Evolutionary conservation across 1,140 invertebrate genomes (phyloP).

Genomic region (Drosophila oshimai): DNA sequence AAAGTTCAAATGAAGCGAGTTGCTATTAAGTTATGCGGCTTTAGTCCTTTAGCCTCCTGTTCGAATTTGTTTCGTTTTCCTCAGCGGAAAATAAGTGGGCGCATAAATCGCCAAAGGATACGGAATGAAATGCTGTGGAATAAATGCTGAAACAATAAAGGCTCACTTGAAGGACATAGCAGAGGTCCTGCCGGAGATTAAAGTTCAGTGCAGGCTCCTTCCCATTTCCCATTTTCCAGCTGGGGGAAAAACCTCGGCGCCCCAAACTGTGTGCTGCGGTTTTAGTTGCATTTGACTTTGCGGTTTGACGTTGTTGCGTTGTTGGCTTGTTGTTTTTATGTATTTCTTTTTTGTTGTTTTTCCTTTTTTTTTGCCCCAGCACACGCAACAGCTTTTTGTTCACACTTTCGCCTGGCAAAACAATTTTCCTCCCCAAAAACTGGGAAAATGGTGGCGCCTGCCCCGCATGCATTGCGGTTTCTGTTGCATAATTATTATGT

Average conservation of each 20-base stretch:
- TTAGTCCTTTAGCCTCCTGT: slow-evolving; percentile 22
- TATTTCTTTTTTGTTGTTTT: slow-evolving; percentile 1
- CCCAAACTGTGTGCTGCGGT: slow-evolving; percentile 67
- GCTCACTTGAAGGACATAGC: slow-evolving; percentile 3
- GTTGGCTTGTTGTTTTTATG: slow-evolving; percentile 49
- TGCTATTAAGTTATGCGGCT: slow-evolving; percentile 76
- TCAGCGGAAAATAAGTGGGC: slow-evolving; percentile 71
- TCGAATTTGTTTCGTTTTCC: slow-evolving; percentile 43
- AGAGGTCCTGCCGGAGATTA: slow-evolving; percentile 21
- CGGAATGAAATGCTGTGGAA: slow-evolving; percentile 41
- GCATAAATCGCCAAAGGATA: slow-evolving; percentile 72
- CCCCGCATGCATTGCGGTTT: slow-evolving; percentile 77
- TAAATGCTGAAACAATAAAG: slow-evolving; percentile 44
- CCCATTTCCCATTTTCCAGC: background rate
- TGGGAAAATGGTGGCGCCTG: slow-evolving; percentile 27
- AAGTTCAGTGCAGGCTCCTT: slow-evolving; percentile 18
- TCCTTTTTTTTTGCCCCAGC: slow-evolving; percentile 36
- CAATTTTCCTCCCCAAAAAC: slow-evolving; percentile 68
- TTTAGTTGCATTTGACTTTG: slow-evolving; percentile 80
- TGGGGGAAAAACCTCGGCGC: slow-evolving; percentile 37
- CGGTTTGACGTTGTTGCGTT: slow-evolving; percentile 74
- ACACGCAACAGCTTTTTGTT: slow-evolving; percentile 79
- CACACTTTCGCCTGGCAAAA: slow-evolving; percentile 78
- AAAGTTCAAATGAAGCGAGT: slow-evolving; percentile 77
- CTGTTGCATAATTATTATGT: slow-evolving; percentile 81